These are phyloP conservation scores for Chelidonichthys spinosus DNA, from an alignment of 2,797 vertebrate species.

Conservation along the genomic window DNA sequence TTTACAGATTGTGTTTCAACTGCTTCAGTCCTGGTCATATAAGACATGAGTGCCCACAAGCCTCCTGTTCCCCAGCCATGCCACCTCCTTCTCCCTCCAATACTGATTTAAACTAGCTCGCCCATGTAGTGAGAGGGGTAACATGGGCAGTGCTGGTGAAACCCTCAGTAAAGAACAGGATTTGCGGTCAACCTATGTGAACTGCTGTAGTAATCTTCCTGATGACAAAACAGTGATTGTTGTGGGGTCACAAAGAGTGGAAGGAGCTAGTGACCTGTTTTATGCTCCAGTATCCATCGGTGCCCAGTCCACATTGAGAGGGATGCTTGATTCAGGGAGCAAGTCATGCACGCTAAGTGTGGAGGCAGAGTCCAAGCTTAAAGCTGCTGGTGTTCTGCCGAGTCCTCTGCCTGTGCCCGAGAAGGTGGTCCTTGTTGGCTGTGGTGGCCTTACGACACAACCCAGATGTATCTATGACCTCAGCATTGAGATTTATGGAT, in stretches of 20 bases:
- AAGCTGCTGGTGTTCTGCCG: not conserved
- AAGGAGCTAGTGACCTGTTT: conserved; percentile 13
- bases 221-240: not conserved
- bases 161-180: not conserved
- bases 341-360: too few species aligned
- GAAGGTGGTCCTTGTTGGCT: too few species aligned
- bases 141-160: not conserved
- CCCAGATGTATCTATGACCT: conserved; percentile 39
- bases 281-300: not conserved
- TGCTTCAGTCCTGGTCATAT: conserved; percentile 9
- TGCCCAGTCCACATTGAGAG: not conserved
- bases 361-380: too few species aligned
- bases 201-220: not conserved
- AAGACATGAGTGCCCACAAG: not conserved
- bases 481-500: conserved; percentile 28
- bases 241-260: conserved; percentile 1
- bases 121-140: conserved; percentile 20
- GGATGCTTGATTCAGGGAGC: conserved; percentile 37
- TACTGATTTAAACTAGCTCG: conserved; percentile 17
- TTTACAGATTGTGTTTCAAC: conserved; percentile 11
- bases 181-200: not conserved
- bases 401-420: not conserved
- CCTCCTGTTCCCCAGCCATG: rapidly evolving
- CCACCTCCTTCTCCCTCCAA: not conserved
- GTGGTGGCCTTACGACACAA: too few species aligned